phyloP scores from a whole-genome alignment of 2,888 invertebrate species.

The Agriopis marginaria region DNA sequence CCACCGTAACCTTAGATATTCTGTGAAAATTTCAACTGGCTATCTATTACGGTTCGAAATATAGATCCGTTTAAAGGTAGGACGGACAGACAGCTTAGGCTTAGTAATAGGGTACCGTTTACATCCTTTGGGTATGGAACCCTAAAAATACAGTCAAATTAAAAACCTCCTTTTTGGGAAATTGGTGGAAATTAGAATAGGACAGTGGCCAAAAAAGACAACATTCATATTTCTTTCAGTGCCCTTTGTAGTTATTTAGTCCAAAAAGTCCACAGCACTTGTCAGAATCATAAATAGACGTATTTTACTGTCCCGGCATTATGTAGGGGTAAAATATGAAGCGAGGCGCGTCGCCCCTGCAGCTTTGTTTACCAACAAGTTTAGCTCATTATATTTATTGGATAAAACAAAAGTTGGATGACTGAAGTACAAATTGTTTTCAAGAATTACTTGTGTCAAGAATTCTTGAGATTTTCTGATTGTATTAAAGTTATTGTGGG shows the following conservation, averaged over 20 bases:
- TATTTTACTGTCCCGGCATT: constrained; percentile 11
- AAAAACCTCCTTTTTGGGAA: too few species aligned
- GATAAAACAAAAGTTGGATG: constrained; percentile 30
- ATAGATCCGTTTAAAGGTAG: too few species aligned
- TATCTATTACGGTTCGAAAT: too few species aligned
- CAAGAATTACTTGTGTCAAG: constrained; percentile 2
- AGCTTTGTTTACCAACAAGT: constrained; percentile 30
- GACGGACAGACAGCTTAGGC: too few species aligned
- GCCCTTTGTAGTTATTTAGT: background rate
- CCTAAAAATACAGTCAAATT: too few species aligned
- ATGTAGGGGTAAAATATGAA: constrained; percentile 20
- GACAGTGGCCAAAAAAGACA: background rate
- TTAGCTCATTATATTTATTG: constrained; percentile 31
- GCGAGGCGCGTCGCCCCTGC: constrained; percentile 10
- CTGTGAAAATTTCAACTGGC: too few species aligned
- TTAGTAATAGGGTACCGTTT: too few species aligned
- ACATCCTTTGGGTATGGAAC: too few species aligned
- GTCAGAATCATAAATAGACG: constrained; percentile 20
- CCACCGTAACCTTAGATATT: too few species aligned
- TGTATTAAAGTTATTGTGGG: too few species aligned
- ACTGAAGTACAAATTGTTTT: constrained; percentile 18
- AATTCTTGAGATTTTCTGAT: background rate
- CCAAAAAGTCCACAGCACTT: constrained; percentile 3
- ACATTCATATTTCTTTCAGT: background rate
- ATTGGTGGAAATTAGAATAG: too few species aligned